Evolutionary conservation across 1,140 invertebrate species (phyloP), one percentile per base, ranked within the genome.

Genomic region (Micrasema minimum): DNA sequence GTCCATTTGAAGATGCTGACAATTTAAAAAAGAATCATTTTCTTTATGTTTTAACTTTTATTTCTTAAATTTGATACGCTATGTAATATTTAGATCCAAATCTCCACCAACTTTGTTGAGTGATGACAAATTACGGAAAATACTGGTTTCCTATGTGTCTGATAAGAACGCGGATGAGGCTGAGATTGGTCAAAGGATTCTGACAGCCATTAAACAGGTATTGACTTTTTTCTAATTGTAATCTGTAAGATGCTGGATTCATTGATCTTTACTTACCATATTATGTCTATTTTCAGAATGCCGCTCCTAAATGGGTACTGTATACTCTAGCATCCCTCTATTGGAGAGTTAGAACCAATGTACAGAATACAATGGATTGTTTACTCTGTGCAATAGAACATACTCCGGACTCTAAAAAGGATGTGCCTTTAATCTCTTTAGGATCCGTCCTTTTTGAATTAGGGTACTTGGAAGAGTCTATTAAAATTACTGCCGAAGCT

Each of bases 141-240:
- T 86, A 68, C 78, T 91, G 10, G 76, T 89, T 12, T 81, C 85
- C 18, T 88, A 90, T 78, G 86, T 88, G 0, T 85, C 86, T 46
- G 80, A 86, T 68, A 85, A 85, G 0, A 78, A 84, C 68, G 65
- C 80, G 1, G 80, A 77, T 3, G 86, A 90, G 68, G 88, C 88
- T 10, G 92, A 93, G 81, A 89, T 93, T 61, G 91, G 91, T 4
- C 91, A 92, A 77, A 83, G 91, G 66, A 92, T 94, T 74, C 86
- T 90, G 48, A 86, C 88, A 20, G 90, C 89, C 11, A 87, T 91
- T 74, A 87, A 90, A 79, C 88, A 88, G 85, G 90, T 90, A 78
- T 31, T 31, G 7, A 31, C 7, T 31, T 31, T n/a, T n/a, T n/a
- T n/a, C n/a, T n/a, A n/a, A n/a, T n/a, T n/a, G n/a, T n/a, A n/a